Conservation (phyloP, 2,113 vertebrate species). For the Tretioscincus oriximinensis region DNA sequence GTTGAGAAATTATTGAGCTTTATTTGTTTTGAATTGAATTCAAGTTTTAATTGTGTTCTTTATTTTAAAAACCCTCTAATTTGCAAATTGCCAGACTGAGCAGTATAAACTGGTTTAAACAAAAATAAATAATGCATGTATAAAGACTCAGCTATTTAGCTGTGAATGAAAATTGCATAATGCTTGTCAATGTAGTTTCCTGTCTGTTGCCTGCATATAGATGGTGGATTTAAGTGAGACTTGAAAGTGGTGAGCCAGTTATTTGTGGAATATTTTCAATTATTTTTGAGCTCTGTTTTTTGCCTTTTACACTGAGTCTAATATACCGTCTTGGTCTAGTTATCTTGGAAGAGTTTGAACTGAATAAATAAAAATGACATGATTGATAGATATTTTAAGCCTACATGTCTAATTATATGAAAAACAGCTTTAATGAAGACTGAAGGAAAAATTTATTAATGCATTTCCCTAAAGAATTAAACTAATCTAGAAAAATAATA, state of each 20-base stretch:
- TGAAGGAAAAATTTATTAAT: constrained; percentile 6
- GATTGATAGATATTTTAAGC: constrained; percentile 15
- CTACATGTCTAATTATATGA: constrained; percentile 9
- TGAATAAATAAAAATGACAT: constrained; percentile 15
- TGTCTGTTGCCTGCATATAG: background rate
- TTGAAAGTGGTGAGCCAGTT: background rate
- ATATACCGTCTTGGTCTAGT: background rate
- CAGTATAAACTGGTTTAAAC: no score
- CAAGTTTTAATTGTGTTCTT: no score
- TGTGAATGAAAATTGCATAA: background rate
- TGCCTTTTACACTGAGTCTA: no score
- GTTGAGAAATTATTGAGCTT: no score
- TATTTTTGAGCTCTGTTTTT: background rate
- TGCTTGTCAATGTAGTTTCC: background rate
- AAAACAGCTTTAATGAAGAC: constrained; percentile 20
- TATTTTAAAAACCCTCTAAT: background rate
- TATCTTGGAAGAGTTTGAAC: background rate
- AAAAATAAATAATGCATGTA: background rate
- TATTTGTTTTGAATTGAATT: no score
- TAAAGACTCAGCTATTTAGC: background rate
- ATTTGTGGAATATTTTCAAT: background rate
- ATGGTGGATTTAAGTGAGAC: background rate
- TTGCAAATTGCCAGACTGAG: no score
- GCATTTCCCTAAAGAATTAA: constrained; percentile 3
- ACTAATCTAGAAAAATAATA: constrained; percentile 21